Evolutionary conservation across 2,797 vertebrate species (phyloP).

Genomic region (Atherinosoma microstoma): DNA sequence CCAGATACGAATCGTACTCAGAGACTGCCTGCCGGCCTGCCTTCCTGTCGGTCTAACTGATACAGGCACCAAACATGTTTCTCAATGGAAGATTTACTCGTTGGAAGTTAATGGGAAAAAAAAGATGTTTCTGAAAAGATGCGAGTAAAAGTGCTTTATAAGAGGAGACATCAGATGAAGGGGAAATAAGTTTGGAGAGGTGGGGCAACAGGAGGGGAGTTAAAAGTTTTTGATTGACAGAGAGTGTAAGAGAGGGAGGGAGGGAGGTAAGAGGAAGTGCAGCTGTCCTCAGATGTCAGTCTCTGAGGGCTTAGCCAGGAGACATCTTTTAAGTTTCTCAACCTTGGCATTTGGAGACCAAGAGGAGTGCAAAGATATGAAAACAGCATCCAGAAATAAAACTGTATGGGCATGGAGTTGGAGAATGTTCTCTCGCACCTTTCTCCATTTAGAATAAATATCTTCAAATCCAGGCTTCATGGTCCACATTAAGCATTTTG

Average conservation of each 20-base stretch:
- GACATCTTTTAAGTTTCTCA: conserved; percentile 56
- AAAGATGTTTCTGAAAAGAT: not conserved
- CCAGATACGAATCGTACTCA: conserved; percentile 32
- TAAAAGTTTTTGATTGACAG: conserved; percentile 57
- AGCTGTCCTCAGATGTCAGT: conserved; percentile 74
- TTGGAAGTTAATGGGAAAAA: conserved; percentile 27
- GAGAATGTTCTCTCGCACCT: conserved; percentile 3
- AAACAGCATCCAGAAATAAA: conserved; percentile 23
- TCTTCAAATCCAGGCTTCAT: not conserved
- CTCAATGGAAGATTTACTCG: conserved; percentile 25
- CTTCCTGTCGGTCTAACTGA: conserved; percentile 26
- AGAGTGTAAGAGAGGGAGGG: conserved; percentile 18
- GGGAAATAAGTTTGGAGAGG: conserved; percentile 33
- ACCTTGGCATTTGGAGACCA: conserved; percentile 46
- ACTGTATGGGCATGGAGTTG: not conserved
- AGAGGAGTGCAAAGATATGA: conserved; percentile 29
- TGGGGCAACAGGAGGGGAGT: conserved; percentile 20
- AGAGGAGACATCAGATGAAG: conserved; percentile 47
- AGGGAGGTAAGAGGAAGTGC: conserved; percentile 44
- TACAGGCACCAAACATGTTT: conserved; percentile 31
- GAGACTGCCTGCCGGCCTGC: conserved; percentile 18
- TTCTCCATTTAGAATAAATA: conserved; percentile 2
- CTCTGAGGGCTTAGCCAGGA: conserved; percentile 54
- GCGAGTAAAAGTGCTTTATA: not conserved
- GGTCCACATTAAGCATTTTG: not conserved